phyloP scores from a whole-genome alignment of 2,888 invertebrate genomes.

The Lasioglossum marginatum region DNA sequence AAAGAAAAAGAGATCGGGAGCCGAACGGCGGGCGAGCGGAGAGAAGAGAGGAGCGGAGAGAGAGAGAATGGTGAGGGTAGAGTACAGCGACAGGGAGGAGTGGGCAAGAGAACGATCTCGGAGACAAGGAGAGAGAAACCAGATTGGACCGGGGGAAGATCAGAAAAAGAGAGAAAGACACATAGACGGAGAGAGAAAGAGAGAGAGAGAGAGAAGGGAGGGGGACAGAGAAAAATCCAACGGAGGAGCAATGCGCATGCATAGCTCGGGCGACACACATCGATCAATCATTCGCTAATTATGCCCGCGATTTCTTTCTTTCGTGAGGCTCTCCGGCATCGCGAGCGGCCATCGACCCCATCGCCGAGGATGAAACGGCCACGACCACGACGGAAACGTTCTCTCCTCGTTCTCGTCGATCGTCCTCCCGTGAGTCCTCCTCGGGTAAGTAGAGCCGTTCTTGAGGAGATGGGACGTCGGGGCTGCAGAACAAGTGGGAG shows the following conservation, averaged over 20 bases:
- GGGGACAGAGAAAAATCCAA: conserved; percentile 36
- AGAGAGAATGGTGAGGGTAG: background rate
- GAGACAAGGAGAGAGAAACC: conserved; percentile 33
- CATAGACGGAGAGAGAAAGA: conserved; percentile 13
- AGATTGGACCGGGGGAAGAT: conserved; percentile 16
- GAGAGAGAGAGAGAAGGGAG: conserved; percentile 30
- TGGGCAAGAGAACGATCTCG: background rate
- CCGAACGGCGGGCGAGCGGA: conserved; percentile 45
- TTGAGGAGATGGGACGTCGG: conserved; percentile 55
- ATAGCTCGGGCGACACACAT: conserved; percentile 82
- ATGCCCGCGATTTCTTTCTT: conserved; percentile 83
- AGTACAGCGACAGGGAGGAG: conserved; percentile 7
- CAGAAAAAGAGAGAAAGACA: conserved; percentile 16
- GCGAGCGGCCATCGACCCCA: conserved; percentile 77
- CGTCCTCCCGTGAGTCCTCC: conserved; percentile 67
- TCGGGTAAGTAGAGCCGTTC: conserved; percentile 55
- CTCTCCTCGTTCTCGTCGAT: conserved; percentile 61
- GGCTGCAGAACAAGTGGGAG: conserved; percentile 12
- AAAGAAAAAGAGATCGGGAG: conserved; percentile 77
- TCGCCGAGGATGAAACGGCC: conserved; percentile 65
- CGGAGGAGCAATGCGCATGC: conserved; percentile 79
- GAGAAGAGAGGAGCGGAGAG: background rate
- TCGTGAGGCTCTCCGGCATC: conserved; percentile 72
- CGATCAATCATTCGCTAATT: conserved; percentile 84
- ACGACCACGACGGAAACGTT: conserved; percentile 67